These are phyloP conservation scores for Carposina sasakii DNA, from an alignment of 1,140 invertebrate genomes.

Conservation along the genomic window DNA sequence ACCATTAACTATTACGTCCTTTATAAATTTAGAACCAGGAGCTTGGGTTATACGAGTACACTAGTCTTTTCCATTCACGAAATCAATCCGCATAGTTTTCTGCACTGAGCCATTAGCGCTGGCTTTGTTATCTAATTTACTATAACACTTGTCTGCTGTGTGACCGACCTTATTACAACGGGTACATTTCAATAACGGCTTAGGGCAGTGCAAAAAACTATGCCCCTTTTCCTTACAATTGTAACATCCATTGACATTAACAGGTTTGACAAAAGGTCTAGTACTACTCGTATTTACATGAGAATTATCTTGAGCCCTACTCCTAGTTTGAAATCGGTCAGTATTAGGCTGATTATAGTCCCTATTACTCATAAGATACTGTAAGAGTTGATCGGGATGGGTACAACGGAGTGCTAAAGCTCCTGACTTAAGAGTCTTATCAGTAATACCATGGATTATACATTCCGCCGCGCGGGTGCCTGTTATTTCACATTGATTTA, in stretches of 20 bases:
- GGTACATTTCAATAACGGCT: conserved; percentile 6
- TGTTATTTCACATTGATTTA: conserved; percentile 10
- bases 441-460: conserved; percentile 6
- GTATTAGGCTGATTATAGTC: no score
- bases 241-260: not conserved
- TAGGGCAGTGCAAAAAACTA: conserved; percentile 9
- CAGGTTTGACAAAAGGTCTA: not conserved
- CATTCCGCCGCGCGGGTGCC: conserved; percentile 8
- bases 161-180: conserved; percentile 6
- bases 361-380: conserved; percentile 5
- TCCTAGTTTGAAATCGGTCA: no score
- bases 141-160: not conserved
- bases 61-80: not conserved
- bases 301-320: no score
- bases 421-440: conserved; percentile 1
- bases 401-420: conserved; percentile 5
- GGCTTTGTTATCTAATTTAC: not conserved
- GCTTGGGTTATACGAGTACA: not conserved
- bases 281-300: no score
- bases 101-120: not conserved
- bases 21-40: conserved; percentile 4
- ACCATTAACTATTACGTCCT: not conserved
- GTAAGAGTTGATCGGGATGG: conserved; percentile 5
- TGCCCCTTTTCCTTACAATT: conserved; percentile 9
- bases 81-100: conserved; percentile 8